These are phyloP conservation scores for Ophion slaviceki DNA, from an alignment of 2,888 invertebrate genomes.

Conservation along the genomic window DNA sequence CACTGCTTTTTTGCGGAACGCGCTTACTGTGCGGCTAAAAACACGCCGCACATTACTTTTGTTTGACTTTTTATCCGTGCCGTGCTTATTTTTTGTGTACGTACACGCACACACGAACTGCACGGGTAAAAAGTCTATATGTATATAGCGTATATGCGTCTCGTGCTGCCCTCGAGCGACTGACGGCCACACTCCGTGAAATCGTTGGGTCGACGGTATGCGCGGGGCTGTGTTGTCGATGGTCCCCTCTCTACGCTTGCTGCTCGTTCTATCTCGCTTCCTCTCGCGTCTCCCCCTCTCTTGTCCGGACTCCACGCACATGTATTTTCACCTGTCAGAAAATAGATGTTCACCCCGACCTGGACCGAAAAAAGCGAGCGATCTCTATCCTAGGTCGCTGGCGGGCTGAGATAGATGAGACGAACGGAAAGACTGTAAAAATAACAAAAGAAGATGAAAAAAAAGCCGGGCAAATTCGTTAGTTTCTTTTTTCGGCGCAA, in stretches of 20 bases:
- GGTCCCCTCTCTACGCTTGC: not conserved
- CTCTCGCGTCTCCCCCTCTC: slow-evolving; percentile 36
- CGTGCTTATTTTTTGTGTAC: too few relatives aligned
- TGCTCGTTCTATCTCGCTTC: slow-evolving; percentile 30
- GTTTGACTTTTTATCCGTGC: too few relatives aligned
- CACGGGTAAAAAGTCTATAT: too few relatives aligned
- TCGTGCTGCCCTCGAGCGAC: slow-evolving; percentile 61
- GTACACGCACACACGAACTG: too few relatives aligned
- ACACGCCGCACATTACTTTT: too few relatives aligned
- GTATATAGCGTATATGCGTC: not conserved
- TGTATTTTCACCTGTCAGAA: slow-evolving; percentile 64
- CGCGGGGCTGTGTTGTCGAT: slow-evolving; percentile 22
- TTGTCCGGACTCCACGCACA: slow-evolving; percentile 53
- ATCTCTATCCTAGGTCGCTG: not conserved
- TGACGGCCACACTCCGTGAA: slow-evolving; percentile 42
- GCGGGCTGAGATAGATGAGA: not conserved
- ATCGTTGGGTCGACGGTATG: slow-evolving; percentile 42
- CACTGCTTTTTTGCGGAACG: too few relatives aligned
- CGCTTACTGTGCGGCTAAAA: too few relatives aligned
- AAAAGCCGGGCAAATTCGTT: too few relatives aligned
- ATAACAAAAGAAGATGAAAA: not conserved
- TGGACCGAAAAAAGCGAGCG: not conserved
- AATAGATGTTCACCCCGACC: slow-evolving; percentile 54
- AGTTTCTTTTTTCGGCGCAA: not conserved
- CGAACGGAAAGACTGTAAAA: not conserved